These are phyloP conservation scores for Solen grandis DNA, from an alignment of 1,140 invertebrate species.

Conservation along the genomic window DNA sequence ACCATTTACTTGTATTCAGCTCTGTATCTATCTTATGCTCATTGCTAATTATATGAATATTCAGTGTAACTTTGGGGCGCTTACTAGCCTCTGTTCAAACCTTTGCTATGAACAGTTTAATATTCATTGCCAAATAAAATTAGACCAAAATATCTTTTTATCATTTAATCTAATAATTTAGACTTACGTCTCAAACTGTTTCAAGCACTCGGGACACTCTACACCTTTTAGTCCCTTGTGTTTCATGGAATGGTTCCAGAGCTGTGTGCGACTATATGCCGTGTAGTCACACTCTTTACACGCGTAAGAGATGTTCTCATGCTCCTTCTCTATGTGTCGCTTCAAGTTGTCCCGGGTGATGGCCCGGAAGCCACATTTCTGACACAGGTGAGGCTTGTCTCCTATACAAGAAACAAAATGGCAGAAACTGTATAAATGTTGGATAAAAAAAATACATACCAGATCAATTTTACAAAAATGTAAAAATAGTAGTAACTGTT, in stretches of 20 bases:
- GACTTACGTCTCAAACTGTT: constrained; percentile 76
- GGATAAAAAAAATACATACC: too few relatives aligned
- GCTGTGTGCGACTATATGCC: constrained; percentile 69
- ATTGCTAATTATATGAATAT: too few relatives aligned
- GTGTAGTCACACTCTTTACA: constrained; percentile 78
- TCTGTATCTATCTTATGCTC: too few relatives aligned
- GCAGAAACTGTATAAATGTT: constrained; percentile 13
- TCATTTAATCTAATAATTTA: too few relatives aligned
- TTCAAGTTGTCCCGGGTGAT: constrained; percentile 74
- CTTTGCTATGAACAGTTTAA: too few relatives aligned
- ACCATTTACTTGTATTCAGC: too few relatives aligned
- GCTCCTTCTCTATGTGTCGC: constrained; percentile 75
- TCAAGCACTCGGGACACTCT: constrained; percentile 75
- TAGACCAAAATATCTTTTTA: too few relatives aligned
- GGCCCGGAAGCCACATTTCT: constrained; percentile 72
- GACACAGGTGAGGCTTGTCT: constrained; percentile 75
- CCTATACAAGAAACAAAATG: constrained; percentile 62
- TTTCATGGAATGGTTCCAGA: constrained; percentile 78
- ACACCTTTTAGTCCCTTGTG: constrained; percentile 72
- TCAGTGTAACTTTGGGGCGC: too few relatives aligned
- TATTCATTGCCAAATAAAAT: too few relatives aligned
- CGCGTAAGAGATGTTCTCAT: constrained; percentile 73
- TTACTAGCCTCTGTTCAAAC: too few relatives aligned
- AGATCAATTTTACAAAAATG: too few relatives aligned
- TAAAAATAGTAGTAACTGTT: too few relatives aligned